Conservation (phyloP, 2,888 invertebrate species). For the Parnassius orleans region DNA sequence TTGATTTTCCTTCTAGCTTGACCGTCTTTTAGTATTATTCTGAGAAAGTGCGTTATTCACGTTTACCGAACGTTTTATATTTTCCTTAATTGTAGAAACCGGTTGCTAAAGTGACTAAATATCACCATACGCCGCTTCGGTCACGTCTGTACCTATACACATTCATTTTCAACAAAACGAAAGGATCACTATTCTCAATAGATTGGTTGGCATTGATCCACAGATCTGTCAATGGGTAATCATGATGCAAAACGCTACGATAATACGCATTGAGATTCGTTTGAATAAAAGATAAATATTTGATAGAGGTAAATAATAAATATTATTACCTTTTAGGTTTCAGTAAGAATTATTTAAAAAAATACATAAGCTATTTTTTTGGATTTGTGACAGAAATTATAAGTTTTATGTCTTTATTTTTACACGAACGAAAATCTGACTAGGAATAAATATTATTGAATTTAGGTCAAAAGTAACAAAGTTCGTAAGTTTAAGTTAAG, state of each 20-base stretch:
- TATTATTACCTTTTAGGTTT: too few species aligned
- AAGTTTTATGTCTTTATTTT: too few species aligned
- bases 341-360: too few species aligned
- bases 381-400: too few species aligned
- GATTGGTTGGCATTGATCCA: conserved; percentile 11
- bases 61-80: neutral
- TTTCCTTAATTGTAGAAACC: neutral
- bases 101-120: conserved; percentile 12
- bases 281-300: neutral
- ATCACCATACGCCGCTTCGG: conserved; percentile 2
- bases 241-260: conserved; percentile 9
- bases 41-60: conserved; percentile 11
- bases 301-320: too few species aligned
- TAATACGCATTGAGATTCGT: neutral
- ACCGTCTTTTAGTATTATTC: neutral
- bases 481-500: too few species aligned
- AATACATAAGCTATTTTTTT: too few species aligned
- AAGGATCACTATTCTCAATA: neutral
- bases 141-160: neutral
- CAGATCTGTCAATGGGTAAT: conserved; percentile 11
- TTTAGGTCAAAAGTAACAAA: too few species aligned
- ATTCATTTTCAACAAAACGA: conserved; percentile 7
- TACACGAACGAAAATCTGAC: too few species aligned
- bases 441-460: too few species aligned
- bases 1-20: conserved; percentile 7